These are phyloP conservation scores for Onychomys torridus DNA, from an alignment of 2,797 vertebrate species.

Conservation along the genomic window DNA sequence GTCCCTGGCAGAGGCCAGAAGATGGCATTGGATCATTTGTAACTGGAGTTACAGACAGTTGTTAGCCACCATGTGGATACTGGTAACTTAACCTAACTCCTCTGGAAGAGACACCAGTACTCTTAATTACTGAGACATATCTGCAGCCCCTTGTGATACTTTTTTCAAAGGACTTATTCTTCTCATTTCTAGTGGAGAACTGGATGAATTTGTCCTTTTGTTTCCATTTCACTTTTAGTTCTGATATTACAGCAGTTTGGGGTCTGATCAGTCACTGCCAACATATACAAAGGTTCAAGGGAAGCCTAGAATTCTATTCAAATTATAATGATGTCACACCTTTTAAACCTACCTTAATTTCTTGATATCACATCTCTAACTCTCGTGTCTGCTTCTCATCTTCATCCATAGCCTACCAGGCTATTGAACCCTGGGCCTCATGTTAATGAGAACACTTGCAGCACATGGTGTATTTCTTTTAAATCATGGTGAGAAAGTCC, in stretches of 20 bases:
- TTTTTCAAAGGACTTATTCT: conserved; percentile 42
- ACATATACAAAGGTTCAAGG: not conserved
- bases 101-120: not conserved
- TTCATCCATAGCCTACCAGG: not conserved
- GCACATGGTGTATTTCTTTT: not conserved
- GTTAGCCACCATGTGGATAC: not conserved
- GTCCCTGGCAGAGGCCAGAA: not conserved
- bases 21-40: not conserved
- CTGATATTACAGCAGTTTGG: not conserved
- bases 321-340: not conserved
- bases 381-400: conserved; percentile 1
- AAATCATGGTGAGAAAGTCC: too few species aligned
- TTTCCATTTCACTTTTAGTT: not conserved
- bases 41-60: not conserved
- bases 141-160: not conserved
- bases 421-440: not conserved
- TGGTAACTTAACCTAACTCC: not conserved
- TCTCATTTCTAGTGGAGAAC: not conserved
- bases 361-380: not conserved
- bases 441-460: not conserved
- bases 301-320: not conserved
- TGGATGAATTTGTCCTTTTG: not conserved
- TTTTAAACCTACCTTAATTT: not conserved
- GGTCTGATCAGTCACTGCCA: not conserved
- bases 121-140: not conserved